Percentiles rank a stretch among this genome's conserved stretches.
Conservation (phyloP, 2,797 vertebrate species). For the Myripristis jacobus region DNA sequence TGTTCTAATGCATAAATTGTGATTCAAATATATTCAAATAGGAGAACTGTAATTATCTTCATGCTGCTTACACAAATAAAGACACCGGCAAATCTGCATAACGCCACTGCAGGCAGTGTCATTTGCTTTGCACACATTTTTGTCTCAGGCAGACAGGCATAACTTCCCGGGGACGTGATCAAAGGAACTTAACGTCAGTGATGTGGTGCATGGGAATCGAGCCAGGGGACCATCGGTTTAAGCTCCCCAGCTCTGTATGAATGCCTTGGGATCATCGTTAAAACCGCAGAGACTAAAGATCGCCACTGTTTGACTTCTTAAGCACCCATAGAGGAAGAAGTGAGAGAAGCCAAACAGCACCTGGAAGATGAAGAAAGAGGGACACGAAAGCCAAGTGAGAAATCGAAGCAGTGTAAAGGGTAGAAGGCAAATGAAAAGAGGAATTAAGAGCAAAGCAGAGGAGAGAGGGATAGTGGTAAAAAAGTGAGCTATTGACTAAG, state of each 20-base stretch:
- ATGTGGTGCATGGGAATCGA: not conserved
- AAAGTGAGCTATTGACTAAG: slow-evolving; percentile 35
- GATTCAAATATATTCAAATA: slow-evolving; percentile 52
- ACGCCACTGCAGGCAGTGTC: slow-evolving; percentile 13
- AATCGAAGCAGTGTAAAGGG: too few species aligned
- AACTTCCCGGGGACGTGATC: slow-evolving; percentile 21
- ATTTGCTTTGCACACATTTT: slow-evolving; percentile 30
- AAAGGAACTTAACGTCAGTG: slow-evolving; percentile 27
- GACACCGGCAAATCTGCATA: slow-evolving; percentile 35
- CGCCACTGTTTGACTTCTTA: slow-evolving; percentile 12
- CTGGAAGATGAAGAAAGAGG: not conserved
- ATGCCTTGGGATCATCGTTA: slow-evolving; percentile 20
- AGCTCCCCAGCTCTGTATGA: slow-evolving; percentile 14
- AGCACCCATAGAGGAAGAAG: slow-evolving; percentile 7
- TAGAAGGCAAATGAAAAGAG: not conserved
- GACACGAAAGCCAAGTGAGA: not conserved
- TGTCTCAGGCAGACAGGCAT: slow-evolving; percentile 1
- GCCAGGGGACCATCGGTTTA: slow-evolving; percentile 22
- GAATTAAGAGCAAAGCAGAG: slow-evolving; percentile 15
- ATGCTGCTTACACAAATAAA: slow-evolving; percentile 27
- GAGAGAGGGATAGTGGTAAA: not conserved
- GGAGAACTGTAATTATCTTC: slow-evolving; percentile 39
- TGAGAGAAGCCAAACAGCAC: not conserved
- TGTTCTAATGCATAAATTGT: slow-evolving; percentile 32
- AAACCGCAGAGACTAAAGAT: not conserved